phyloP scores from a whole-genome alignment of 2,113 vertebrate genomes.

The Edolisoma coerulescens region DNA sequence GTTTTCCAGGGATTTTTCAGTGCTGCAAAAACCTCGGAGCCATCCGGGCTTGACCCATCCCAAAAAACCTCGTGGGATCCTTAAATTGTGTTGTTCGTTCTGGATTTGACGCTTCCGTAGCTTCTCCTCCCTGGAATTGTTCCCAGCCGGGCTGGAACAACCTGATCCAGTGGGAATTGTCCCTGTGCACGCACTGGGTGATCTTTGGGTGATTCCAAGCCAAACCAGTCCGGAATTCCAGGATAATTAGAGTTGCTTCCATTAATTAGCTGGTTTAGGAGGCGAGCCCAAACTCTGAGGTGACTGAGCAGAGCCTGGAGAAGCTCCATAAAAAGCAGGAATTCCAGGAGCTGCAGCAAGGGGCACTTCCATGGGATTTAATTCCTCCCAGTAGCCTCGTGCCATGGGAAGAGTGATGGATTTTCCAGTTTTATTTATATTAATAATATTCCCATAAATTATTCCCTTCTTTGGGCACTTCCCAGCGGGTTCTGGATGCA shows the following conservation, averaged over 20 bases:
- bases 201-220: neutral
- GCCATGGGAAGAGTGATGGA: neutral
- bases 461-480: neutral
- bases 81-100: too few species aligned
- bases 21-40: neutral
- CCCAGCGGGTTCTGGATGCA: neutral
- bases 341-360: neutral
- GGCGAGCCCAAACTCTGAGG: neutral
- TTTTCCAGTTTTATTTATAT: neutral
- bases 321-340: neutral
- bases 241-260: neutral
- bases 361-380: neutral
- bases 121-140: neutral
- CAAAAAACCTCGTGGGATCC: neutral
- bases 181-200: rapidly evolving
- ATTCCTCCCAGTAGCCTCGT: neutral
- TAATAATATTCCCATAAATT: neutral
- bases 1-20: rapidly evolving
- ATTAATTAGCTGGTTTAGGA: neutral
- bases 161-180: neutral
- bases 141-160: neutral
- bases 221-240: neutral
- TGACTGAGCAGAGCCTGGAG: neutral
- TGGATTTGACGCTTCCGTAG: rapidly evolving
- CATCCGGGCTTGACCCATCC: rapidly evolving